Percentiles rank a stretch among this genome's conserved stretches.
Evolutionary conservation across 2,113 vertebrate species (phyloP).

Genomic region (Crocuta crocuta): DNA sequence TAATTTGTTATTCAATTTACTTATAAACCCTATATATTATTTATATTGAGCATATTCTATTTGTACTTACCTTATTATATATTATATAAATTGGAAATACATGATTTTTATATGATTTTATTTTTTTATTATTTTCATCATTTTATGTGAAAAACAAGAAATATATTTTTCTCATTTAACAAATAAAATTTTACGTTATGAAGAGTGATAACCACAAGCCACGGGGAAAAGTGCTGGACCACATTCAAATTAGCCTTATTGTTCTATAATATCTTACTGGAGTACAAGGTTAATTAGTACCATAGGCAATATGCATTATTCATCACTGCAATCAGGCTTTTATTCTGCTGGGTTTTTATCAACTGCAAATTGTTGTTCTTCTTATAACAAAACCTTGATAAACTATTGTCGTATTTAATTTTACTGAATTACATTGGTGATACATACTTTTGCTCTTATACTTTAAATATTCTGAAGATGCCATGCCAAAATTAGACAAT

Average conservation of each 20-base stretch:
- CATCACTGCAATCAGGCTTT: constrained; percentile 83
- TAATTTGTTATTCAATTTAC: neutral
- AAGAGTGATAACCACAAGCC: constrained; percentile 74
- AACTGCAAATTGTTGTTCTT: constrained; percentile 74
- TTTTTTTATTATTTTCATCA: constrained; percentile 14
- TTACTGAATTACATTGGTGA: constrained; percentile 74
- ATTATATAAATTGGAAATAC: neutral
- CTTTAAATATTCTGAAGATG: constrained; percentile 62
- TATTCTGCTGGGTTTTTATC: constrained; percentile 81
- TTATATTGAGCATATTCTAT: neutral
- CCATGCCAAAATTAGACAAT: neutral
- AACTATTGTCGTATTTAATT: constrained; percentile 82
- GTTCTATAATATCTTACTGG: constrained; percentile 82
- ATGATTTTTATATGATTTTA: neutral
- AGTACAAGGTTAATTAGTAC: constrained; percentile 88
- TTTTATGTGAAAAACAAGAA: constrained; percentile 42
- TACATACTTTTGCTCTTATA: constrained; percentile 57
- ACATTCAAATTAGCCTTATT: constrained; percentile 86
- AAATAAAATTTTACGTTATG: constrained; percentile 60
- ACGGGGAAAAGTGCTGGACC: constrained; percentile 80
- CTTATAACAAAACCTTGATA: constrained; percentile 79
- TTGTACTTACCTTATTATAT: neutral
- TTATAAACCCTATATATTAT: neutral
- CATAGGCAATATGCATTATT: constrained; percentile 86
- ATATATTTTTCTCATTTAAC: constrained; percentile 58